phyloP scores from a whole-genome alignment of 2,113 vertebrate genomes.

The Labeo catla region DNA sequence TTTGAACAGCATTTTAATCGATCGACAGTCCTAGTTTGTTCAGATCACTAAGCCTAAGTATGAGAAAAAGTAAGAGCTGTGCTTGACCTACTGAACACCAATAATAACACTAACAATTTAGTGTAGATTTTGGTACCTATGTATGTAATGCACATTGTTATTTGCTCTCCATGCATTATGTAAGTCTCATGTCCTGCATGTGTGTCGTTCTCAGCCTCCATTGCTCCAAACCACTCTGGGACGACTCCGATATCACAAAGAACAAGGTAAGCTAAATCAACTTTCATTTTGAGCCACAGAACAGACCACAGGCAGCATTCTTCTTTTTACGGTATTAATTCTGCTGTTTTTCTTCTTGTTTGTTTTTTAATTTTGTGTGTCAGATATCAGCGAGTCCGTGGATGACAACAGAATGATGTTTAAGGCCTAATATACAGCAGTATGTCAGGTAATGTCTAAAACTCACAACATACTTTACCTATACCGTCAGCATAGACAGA shows the following conservation, averaged over 20 bases:
- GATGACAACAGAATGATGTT: constrained; percentile 73
- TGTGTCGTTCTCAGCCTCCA: constrained; percentile 28
- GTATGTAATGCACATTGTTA: neutral
- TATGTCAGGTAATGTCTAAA: constrained; percentile 77
- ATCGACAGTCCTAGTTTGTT: neutral
- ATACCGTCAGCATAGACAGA: neutral
- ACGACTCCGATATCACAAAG: constrained; percentile 41
- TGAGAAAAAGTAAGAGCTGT: neutral
- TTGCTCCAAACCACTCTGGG: constrained; percentile 33
- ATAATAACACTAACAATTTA: neutral
- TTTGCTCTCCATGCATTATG: neutral
- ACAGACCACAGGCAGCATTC: neutral
- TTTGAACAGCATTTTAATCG: neutral
- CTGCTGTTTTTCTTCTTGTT: neutral
- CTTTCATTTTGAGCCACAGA: neutral
- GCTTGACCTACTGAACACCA: neutral
- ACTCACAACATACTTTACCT: no score
- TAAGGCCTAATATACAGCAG: constrained; percentile 75
- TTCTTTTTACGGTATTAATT: neutral
- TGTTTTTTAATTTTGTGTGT: neutral
- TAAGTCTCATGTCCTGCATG: neutral
- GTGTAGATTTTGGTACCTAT: neutral
- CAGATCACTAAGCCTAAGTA: neutral
- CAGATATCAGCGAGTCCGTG: constrained; percentile 70
- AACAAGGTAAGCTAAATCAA: constrained; percentile 20